Evolutionary conservation across 37 sponge, comb jelly and placozoan species (phyloP), one percentile per base, ranked within the genome.

Genomic region (Mnemiopsis leidyi): DNA sequence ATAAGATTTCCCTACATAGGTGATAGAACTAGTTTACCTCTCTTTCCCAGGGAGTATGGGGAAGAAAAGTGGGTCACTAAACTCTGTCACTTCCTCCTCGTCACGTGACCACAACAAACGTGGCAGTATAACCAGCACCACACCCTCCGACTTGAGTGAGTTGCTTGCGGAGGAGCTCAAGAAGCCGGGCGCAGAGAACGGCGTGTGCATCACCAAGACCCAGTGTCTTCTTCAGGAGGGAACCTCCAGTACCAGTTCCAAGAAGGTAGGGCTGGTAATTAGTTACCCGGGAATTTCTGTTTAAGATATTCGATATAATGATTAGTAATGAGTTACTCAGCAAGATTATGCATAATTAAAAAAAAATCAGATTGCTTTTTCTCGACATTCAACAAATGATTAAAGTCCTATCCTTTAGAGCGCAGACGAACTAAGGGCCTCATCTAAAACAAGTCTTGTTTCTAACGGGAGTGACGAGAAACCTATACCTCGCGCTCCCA

Each of bases 161-260:
- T 32, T 77, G 79, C 79, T 77, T 34, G 79, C 79, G 79, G 79
- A 77, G 79, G 79, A 77, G 36, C 26, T 77, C 9, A 31, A 28
- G 79, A 77, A 28, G 33, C 35, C 32, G 36, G 20, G 61, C 5
- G 61, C 61, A 48, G 61, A 48, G 61, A 48, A 48, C 61, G 61
- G 61, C 9, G 61, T 48, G 61, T 5, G 5, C 13, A 48, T 48
- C 61, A 48, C 61, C 13, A 48, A 48, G 13, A 48, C 61, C 13
- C 61, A 48, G 9, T 5, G 9, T 5, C 13, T 48, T 18, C 61
- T 48, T 13, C 61, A 48, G 61, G 61, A 48, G 61, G 61, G 61
- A 5, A n/a, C n/a, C n/a, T 48, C 61, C 13, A 13, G 13, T 48
- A 48, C 5, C 61, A 13, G 61, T 13, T 48, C 61, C 13, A 48